A percentile compares a stretch with the other conserved stretches of the same genome.
Conservation (phyloP, 2,113 vertebrate genomes). For the Cryptotis parvus region DNA sequence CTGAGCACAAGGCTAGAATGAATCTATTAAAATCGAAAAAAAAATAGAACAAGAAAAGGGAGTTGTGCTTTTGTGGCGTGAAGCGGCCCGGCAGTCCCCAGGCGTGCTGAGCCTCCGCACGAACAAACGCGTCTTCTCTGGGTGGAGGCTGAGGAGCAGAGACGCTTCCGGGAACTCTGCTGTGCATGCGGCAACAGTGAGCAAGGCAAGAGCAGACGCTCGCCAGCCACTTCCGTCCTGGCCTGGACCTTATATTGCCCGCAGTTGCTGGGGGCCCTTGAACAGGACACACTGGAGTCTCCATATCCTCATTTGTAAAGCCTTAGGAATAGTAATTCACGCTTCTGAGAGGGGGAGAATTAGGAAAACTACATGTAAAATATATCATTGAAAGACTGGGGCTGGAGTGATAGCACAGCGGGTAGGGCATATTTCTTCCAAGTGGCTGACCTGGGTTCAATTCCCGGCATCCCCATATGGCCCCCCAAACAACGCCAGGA, state of each 20-base stretch:
- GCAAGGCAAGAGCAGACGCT: neutral
- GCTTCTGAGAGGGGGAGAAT: neutral
- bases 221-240: neutral
- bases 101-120: slow-evolving; percentile 67
- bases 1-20: slow-evolving; percentile 79
- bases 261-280: neutral
- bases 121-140: slow-evolving; percentile 64
- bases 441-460: too few relatives aligned
- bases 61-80: slow-evolving; percentile 71
- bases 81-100: slow-evolving; percentile 76
- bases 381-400: neutral
- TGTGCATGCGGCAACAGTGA: neutral
- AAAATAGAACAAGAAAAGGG: neutral
- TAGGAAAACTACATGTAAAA: neutral
- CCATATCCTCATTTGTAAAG: slow-evolving; percentile 15
- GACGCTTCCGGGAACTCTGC: slow-evolving; percentile 20
- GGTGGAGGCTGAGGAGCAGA: neutral
- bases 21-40: slow-evolving; percentile 77
- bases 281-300: neutral
- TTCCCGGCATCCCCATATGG: too few relatives aligned
- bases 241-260: neutral
- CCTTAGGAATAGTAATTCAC: neutral
- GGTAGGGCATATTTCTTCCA: too few relatives aligned
- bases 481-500: too few relatives aligned
- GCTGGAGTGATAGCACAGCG: too few relatives aligned